Percentiles rank a stretch among this genome's conserved stretches.
phyloP scores from a whole-genome alignment of 1,140 invertebrate genomes.

The Tetramorium simillimum region DNA sequence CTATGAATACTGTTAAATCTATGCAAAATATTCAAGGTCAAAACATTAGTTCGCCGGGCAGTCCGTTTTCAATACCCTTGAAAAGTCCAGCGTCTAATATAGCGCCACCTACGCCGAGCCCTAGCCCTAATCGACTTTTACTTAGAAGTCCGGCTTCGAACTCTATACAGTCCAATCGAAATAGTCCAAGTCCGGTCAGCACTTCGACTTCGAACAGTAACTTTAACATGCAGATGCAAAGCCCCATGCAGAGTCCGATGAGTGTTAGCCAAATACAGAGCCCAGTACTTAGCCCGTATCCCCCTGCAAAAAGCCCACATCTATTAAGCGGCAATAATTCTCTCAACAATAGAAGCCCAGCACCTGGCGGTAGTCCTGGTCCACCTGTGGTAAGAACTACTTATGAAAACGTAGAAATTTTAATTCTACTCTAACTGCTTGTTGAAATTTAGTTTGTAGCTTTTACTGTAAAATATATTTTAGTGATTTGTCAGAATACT shows the following conservation, averaged over 20 bases:
- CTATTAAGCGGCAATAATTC: conserved; percentile 76
- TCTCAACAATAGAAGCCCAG: conserved; percentile 83
- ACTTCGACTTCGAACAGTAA: conserved; percentile 79
- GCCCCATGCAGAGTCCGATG: conserved; percentile 84
- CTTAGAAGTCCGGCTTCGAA: conserved; percentile 83
- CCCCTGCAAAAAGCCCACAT: conserved; percentile 84
- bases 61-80: conserved; percentile 84
- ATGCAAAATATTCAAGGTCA: conserved; percentile 83
- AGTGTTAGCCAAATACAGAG: conserved; percentile 84
- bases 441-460: background rate
- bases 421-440: background rate
- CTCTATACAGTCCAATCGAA: conserved; percentile 83
- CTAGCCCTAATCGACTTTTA: conserved; percentile 83
- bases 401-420: background rate
- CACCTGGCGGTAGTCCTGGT: conserved; percentile 83
- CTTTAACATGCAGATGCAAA: conserved; percentile 83
- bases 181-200: conserved; percentile 83
- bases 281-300: conserved; percentile 84
- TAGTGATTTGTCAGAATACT: background rate
- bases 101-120: conserved; percentile 84
- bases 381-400: conserved; percentile 80
- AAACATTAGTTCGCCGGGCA: conserved; percentile 82
- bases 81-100: conserved; percentile 85
- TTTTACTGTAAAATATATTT: background rate
- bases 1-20: conserved; percentile 80